A percentile compares a stretch with the other conserved stretches of the same genome.
These are phyloP conservation scores for Hipposideros armiger DNA, from an alignment of 2,113 vertebrate genomes.

Conservation along the genomic window DNA sequence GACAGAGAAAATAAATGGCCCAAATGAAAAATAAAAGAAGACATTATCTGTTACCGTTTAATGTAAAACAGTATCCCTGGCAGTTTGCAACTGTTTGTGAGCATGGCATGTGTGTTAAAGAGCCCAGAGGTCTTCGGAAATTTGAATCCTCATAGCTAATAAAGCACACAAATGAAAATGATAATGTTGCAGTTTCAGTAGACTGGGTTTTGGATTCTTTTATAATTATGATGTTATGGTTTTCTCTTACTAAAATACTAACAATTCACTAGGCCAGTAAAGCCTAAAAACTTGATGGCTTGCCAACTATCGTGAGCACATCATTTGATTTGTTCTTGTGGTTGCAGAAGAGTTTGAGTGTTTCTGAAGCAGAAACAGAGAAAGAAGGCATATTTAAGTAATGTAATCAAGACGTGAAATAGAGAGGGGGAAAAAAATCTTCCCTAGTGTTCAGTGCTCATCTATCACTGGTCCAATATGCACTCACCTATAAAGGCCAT, in stretches of 20 bases:
- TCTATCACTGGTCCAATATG: background rate
- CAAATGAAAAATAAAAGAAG: conserved; percentile 56
- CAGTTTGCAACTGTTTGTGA: conserved; percentile 36
- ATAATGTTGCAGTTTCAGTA: conserved; percentile 69
- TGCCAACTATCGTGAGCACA: background rate
- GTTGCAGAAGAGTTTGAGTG: background rate
- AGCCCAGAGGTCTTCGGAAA: conserved; percentile 59
- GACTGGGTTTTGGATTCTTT: conserved; percentile 68
- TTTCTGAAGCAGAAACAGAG: conserved; percentile 61
- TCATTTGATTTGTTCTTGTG: conserved; percentile 45
- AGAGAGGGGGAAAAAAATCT: background rate
- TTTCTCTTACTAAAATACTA: conserved; percentile 70
- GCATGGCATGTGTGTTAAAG: background rate
- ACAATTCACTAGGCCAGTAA: conserved; percentile 63
- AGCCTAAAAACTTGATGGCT: conserved; percentile 54
- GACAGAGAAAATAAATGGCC: conserved; percentile 26
- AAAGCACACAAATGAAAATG: conserved; percentile 71
- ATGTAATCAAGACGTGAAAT: conserved; percentile 16
- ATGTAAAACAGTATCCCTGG: background rate
- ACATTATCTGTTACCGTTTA: conserved; percentile 36
- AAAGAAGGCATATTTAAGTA: conserved; percentile 37
- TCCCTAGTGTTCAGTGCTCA: background rate
- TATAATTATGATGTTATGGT: conserved; percentile 71
- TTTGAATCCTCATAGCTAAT: conserved; percentile 66
- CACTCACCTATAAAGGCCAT: background rate